Evolutionary conservation across 2,113 vertebrate genomes (phyloP), one percentile per base, ranked within the genome.

Genomic region (Albula glossodonta): DNA sequence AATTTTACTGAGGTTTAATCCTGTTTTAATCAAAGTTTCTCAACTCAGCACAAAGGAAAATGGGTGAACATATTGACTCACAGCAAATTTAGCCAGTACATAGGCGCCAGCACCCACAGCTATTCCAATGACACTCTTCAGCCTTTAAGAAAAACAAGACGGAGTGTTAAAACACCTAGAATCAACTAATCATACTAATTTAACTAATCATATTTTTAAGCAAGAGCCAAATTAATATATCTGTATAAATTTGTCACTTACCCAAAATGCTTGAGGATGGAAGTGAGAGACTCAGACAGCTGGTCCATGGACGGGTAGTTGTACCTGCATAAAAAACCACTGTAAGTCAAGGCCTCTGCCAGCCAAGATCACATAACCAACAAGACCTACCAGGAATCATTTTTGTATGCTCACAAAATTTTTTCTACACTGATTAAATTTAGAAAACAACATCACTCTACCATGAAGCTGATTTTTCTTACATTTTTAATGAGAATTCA

Each of bases 251-350:
- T 53, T n/a, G 48, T 5, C 52, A 87, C 96, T 96, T 92, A 99
- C 98, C 97, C 96, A 91, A 97, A 99, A 90, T 98, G 96, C 86
- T 98, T 97, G 66, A 99, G 92, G 79, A 99, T 96, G 81, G 94
- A 89, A 0, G 96, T 96, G 10, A 99, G 90, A 82, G 96, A 95
- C 86, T 99, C 97, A 0, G 97, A 97, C 89, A 99, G 92, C 90
- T 99, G 97, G 87, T 99, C 98, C 97, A 99, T 97, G 77, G 97
- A 95, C 0, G 98, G 98, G 87, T 99, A 99, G 82, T 94, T 90
- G 9, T 97, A 97, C 88, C 98, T 99, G 86, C 12, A 87, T 81
- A 74, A 84, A 19, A 56, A 60, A 70, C 85, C 80, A 92, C 41
- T 8, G 9, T 48, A 17, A n/a, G 12, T n/a, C 22, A n/a, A 31